Conservation (phyloP, 92 coral and sea anemone species). For the Pocillopora grandis region DNA sequence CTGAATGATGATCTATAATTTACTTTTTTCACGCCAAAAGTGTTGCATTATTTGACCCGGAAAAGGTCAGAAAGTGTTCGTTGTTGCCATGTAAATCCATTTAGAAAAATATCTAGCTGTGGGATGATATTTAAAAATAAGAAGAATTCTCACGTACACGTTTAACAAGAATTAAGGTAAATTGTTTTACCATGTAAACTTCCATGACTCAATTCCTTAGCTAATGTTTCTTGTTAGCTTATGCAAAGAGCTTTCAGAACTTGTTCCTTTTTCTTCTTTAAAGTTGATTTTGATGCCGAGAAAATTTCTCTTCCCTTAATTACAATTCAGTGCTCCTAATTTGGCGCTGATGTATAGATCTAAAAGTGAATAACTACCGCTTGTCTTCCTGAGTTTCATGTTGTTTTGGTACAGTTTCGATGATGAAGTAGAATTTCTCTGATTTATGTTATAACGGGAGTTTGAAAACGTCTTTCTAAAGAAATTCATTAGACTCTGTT, state of each 20-base stretch:
- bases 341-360: not conserved
- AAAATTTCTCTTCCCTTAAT: not conserved
- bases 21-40: no score
- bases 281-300: not conserved
- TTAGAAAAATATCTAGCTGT: no score
- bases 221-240: not conserved
- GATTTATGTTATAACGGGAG: not conserved
- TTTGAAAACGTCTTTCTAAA: no score
- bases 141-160: no score
- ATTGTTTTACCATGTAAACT: not conserved
- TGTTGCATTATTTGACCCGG: no score
- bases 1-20: no score
- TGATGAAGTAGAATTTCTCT: not conserved
- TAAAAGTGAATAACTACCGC: not conserved
- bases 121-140: no score
- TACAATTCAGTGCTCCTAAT: slow-evolving; percentile 5
- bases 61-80: no score
- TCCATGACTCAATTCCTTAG: slow-evolving; percentile 3
- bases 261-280: not conserved
- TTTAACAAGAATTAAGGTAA: no score
- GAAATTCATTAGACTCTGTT: no score
- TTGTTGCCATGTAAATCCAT: no score
- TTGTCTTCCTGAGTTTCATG: not conserved
- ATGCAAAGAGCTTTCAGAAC: not conserved
- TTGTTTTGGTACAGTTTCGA: not conserved